Conservation (phyloP, 1,140 invertebrate genomes). For the Mercenaria mercenaria region DNA sequence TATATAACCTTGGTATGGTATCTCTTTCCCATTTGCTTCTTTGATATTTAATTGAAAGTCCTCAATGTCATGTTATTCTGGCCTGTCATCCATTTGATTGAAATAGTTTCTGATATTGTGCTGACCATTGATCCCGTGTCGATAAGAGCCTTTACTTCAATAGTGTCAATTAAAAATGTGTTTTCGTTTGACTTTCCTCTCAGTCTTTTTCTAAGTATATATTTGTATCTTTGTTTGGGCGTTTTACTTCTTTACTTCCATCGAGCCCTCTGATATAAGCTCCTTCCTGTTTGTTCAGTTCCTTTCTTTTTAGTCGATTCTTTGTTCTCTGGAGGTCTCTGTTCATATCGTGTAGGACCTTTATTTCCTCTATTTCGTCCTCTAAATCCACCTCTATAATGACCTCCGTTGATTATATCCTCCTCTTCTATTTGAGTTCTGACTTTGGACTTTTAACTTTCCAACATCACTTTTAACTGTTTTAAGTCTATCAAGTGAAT, state of each 20-base stretch:
- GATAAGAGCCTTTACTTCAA: slow-evolving; percentile 1
- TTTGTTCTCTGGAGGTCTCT: background rate
- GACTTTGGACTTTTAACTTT: background rate
- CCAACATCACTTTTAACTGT: slow-evolving; percentile 1
- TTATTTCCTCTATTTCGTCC: background rate
- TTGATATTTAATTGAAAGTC: slow-evolving; percentile 17
- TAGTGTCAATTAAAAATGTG: background rate
- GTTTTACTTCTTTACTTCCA: slow-evolving; percentile 2
- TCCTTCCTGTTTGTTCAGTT: background rate
- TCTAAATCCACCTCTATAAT: background rate
- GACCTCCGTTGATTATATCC: background rate
- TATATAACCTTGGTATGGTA: slow-evolving; percentile 33
- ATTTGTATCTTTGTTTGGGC: background rate
- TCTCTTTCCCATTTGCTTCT: background rate
- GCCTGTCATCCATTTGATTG: background rate
- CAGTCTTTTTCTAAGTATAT: background rate
- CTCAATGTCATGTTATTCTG: background rate
- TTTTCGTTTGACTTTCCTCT: background rate
- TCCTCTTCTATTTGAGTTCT: background rate
- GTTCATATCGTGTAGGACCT: background rate
- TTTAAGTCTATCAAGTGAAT: slow-evolving; percentile 23
- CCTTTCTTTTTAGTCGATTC: background rate
- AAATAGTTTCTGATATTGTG: slow-evolving; percentile 2
- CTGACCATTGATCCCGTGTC: slow-evolving; percentile 45
- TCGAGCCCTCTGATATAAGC: slow-evolving; percentile 9